Evolutionary conservation across 2,113 vertebrate species (phyloP), one percentile per base, ranked within the genome.

Genomic region (Lepus timidus): DNA sequence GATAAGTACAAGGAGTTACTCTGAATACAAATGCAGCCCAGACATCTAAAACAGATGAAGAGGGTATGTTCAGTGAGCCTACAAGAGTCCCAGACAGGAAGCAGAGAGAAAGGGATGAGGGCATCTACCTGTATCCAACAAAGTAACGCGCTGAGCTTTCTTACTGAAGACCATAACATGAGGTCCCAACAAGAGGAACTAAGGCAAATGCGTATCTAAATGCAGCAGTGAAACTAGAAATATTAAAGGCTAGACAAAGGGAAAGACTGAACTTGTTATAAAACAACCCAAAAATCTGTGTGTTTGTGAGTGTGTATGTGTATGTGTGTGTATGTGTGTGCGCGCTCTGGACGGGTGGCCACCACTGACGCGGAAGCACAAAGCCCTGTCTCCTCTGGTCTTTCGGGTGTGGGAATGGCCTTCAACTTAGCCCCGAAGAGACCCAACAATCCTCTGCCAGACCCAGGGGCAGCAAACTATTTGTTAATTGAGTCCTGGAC

Each of bases 321-420:
- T n/a, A n/a, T 44, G 7, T 44, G 7, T 44, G 44, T 44, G 44
- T 3, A 33, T 12, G 7, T 65, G 36, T 44, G 22, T 1, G 33
- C 8, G 25, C 19, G 44, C 0, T 10, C 13, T 39, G n/a, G 7
- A 44, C 44, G 6, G 7, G 17, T 31, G 36, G 9, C n/a, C n/a
- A 9, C 33, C 36, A 22, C 0, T 6, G 12, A 20, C 0, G 16
- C 9, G 33, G 33, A 61, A 14, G 14, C 4, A 20, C 0, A 13
- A n/a, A 58, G 11, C 65, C 70, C n/a, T 17, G 2, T 0, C 5
- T 0, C 22, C 31, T 31, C 44, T 1, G 27, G 29, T 20, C 25
- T 44, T 6, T 25, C 1, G 6, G 70, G n/a, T 4, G 1, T 1
- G 10, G 39, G 49, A 23, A 49, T 10, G 19, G 16, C 12, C 1